Evolutionary conservation across 2,888 invertebrate genomes (phyloP).

Genomic region (Lordiphosa fenestrarum): DNA sequence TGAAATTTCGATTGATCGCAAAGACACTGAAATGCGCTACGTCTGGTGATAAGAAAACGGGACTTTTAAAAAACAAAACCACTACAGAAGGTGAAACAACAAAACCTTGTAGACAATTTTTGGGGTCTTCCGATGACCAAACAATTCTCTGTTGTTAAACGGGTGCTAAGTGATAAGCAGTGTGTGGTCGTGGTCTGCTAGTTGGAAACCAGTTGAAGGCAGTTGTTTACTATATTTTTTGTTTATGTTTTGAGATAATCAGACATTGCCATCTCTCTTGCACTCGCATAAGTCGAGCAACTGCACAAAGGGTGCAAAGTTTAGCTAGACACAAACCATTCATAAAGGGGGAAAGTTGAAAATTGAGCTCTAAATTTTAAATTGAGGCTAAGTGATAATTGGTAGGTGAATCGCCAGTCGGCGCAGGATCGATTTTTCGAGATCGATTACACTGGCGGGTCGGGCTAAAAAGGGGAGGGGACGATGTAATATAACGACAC

Average conservation of each 20-base stretch:
- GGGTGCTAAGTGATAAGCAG: too few relatives aligned
- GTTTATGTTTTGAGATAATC: constrained; percentile 39
- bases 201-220: too few relatives aligned
- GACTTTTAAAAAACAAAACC: too few relatives aligned
- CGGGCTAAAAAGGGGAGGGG: constrained; percentile 1
- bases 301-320: constrained; percentile 39
- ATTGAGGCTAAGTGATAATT: constrained; percentile 2
- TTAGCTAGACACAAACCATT: constrained; percentile 13
- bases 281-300: constrained; percentile 9
- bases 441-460: constrained; percentile 4
- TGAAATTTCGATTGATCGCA: constrained; percentile 10
- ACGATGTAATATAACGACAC: too few relatives aligned
- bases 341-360: constrained; percentile 3
- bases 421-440: constrained; percentile 4
- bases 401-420: constrained; percentile 48
- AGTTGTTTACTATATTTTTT: constrained; percentile 19
- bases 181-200: too few relatives aligned
- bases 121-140: constrained; percentile 15
- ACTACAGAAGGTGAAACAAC: too few relatives aligned
- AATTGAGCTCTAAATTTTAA: constrained; percentile 6
- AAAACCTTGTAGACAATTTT: constrained; percentile 9
- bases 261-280: constrained; percentile 23
- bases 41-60: not conserved
- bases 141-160: too few relatives aligned
- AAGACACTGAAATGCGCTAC: constrained; percentile 25